Percentiles rank a stretch among this genome's conserved stretches.
These are phyloP conservation scores for Scyliorhinus canicula DNA, from an alignment of 2,797 vertebrate species.

Conservation along the genomic window DNA sequence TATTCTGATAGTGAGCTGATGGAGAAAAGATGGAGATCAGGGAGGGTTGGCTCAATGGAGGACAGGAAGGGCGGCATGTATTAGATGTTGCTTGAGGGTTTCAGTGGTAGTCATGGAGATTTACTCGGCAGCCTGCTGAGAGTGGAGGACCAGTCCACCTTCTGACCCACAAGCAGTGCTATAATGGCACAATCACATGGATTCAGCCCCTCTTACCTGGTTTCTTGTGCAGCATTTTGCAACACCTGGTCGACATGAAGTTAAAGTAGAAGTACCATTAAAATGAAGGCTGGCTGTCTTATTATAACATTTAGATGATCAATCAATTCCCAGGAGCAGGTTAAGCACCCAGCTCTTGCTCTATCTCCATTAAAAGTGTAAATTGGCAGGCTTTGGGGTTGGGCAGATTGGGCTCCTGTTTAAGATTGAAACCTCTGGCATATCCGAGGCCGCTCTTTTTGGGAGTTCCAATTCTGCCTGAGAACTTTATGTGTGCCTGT, in stretches of 20 bases:
- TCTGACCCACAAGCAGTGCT: no score
- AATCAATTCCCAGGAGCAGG: not conserved
- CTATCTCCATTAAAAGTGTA: not conserved
- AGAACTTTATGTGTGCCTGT: not conserved
- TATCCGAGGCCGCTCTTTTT: no score
- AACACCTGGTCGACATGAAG: not conserved
- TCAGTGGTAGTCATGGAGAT: not conserved
- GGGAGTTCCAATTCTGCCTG: not conserved
- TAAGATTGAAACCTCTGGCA: not conserved
- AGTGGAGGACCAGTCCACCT: no score
- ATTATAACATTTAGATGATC: not conserved
- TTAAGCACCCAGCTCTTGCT: no score
- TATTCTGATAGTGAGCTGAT: not conserved
- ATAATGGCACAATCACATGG: no score
- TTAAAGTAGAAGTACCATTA: not conserved
- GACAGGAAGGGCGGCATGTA: not conserved
- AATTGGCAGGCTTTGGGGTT: not conserved
- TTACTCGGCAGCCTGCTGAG: no score
- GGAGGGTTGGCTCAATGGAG: not conserved
- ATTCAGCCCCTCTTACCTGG: no score
- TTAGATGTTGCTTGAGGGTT: not conserved
- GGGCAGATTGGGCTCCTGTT: not conserved
- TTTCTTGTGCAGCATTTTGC: no score
- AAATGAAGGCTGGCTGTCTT: not conserved
- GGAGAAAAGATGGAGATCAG: not conserved